Conservation (phyloP, 2,888 invertebrate genomes). For the Vandiemenella viatica region DNA sequence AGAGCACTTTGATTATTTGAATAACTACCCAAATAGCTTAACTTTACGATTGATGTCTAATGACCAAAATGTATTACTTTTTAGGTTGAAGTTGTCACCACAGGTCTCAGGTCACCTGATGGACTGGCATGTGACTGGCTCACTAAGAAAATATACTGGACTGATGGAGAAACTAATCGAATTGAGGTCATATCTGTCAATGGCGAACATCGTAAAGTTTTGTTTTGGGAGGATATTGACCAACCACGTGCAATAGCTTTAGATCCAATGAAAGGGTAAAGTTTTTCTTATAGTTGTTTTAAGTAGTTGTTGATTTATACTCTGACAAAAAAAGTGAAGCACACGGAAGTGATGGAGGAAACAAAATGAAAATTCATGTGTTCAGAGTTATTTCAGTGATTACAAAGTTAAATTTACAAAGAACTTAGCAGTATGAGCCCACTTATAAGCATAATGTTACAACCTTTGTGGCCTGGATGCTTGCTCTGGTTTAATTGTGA, state of each 20-base stretch:
- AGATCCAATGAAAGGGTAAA: constrained; percentile 55
- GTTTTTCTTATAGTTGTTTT: neutral
- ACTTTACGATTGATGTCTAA: too few relatives aligned
- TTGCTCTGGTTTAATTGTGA: too few relatives aligned
- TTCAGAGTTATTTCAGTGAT: too few relatives aligned
- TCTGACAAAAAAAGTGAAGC: too few relatives aligned
- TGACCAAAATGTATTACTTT: constrained; percentile 15
- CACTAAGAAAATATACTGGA: constrained; percentile 84
- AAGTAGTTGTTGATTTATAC: neutral
- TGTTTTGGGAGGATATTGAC: constrained; percentile 75
- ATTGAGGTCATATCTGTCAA: constrained; percentile 78
- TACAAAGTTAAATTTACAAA: too few relatives aligned
- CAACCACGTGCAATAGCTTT: constrained; percentile 75
- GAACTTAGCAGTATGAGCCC: too few relatives aligned
- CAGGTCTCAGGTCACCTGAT: constrained; percentile 71
- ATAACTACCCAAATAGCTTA: too few relatives aligned
- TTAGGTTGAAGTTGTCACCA: constrained; percentile 43
- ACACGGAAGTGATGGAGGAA: too few relatives aligned
- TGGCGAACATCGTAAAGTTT: constrained; percentile 60
- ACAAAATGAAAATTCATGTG: too few relatives aligned
- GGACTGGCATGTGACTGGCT: constrained; percentile 87
- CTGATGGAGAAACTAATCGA: constrained; percentile 70
- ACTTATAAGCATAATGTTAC: too few relatives aligned
- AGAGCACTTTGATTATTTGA: too few relatives aligned
- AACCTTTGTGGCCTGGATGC: too few relatives aligned